Base-by-base conservation (phyloP, 2,797 vertebrate genomes). In the Pyrrhura leucotis region DNA sequence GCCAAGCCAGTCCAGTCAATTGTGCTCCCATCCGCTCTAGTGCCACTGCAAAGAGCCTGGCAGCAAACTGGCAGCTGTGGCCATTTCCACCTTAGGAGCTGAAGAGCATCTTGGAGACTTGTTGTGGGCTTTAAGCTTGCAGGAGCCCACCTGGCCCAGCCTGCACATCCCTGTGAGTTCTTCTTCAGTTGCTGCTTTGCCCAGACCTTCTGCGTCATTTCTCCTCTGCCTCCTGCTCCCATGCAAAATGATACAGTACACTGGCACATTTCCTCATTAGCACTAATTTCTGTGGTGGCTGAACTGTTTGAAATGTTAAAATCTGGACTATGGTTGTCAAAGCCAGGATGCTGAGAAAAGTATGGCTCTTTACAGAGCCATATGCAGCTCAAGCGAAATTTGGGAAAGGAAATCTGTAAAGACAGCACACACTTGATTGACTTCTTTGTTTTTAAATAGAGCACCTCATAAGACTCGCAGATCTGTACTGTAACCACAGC, bases 251-350 rank as follows among this genome's bases (percentile, higher is more conserved):
- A n/a, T 74, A 33, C 28, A 45, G 39, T 50, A 31, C 40, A 2
- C 20, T 67, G 58, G 39, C 62, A 66, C 28, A 2, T 92, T 86
- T 89, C 73, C 62, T 94, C 50, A 80, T 86, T 80, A 89, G 58
- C 45, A 50, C 22, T 33, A 75, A 65, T 90, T 88, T 87, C 68
- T 83, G 62, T 77, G 42, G 77, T 75, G 68, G 22, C 69, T 93
- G 66, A 88, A 51, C 83, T 88, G 50, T 88, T 81, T 81, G 65
- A 58, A 28, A 50, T 66, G 33, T 62, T 94, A 81, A 91, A 96
- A 89, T 87, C 78, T 93, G 90, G 81, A 25, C 56, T 65, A 6
- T 50, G 51, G n/a, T 50, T 94, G 72, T 90, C 81, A 93, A 81
- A 93, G 58, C 42, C 75, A 59, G 65, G 48, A 75, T 77, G 33